Evolutionary conservation across 2,797 vertebrate species (phyloP), one percentile per base, ranked within the genome.

Genomic region (Masticophis lateralis): DNA sequence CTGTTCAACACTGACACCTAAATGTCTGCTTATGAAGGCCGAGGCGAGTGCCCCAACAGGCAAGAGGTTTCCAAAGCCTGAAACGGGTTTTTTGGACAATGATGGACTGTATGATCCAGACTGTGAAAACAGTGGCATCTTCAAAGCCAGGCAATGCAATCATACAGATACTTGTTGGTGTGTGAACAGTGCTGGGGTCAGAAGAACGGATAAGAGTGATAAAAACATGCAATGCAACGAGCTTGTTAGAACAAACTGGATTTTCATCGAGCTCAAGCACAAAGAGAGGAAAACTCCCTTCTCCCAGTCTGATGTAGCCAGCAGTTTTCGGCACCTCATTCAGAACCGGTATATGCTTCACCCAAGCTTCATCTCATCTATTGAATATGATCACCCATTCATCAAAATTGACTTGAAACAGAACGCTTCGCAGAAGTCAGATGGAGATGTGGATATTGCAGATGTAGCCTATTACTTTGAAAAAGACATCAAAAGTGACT

Each of bases 61-160:
- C 1, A 94, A 88, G 97, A 87, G 0, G 97, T 98, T 91, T 98
- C 95, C 0, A 60, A 90, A 51, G 98, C 97, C 0, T 0, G 97
- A 98, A 88, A 60, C 88, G 0, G 98, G 97, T 16, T 93, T 98
- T 14, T 87, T 98, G 74, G 98, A 98, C 97, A 98, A 98, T 0
- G 98, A 99, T 2, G 98, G 98, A n/a, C 97, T 99, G 95, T 99
- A 99, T 10, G 97, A 98, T 94, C 98, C 98, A 0, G 98, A 96
- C 0, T 99, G 98, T 0, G 97, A 99, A 90, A 69, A 0, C 0
- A 47, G 96, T 0, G 99, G 98, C 0, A 93, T 22, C 10, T 99
- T 99, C 95, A 98, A 97, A 96, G 98, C 98, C 27, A 96, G 96
- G 95, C 99, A 99, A 97, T 99, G 99, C 97, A 98, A 98, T 88